phyloP scores from a whole-genome alignment of 2,888 invertebrate species.

The Actias luna region DNA sequence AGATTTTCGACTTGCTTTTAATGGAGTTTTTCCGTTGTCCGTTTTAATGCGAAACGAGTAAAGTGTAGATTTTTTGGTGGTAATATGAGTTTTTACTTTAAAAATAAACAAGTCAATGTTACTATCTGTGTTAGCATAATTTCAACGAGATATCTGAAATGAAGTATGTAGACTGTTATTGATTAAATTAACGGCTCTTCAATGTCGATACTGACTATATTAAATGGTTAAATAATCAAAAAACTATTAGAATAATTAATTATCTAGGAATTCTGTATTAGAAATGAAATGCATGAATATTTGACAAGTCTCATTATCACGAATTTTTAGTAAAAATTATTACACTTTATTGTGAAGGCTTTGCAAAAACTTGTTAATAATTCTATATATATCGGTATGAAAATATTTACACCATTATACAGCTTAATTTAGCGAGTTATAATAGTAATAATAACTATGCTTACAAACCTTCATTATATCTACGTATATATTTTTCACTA shows the following conservation, averaged over 20 bases:
- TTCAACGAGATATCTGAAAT: constrained; percentile 40
- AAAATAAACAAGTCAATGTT: constrained; percentile 35
- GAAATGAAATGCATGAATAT: too few species aligned
- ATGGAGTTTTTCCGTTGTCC: constrained; percentile 53
- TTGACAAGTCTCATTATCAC: not conserved
- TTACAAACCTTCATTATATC: not conserved
- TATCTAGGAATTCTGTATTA: not conserved
- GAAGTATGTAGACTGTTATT: constrained; percentile 25
- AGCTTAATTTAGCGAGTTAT: not conserved
- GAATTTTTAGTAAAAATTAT: not conserved
- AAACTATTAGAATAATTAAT: constrained; percentile 17
- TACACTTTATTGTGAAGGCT: not conserved
- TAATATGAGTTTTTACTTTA: constrained; percentile 22
- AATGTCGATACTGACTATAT: constrained; percentile 35
- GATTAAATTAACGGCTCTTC: constrained; percentile 25
- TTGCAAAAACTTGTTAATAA: not conserved
- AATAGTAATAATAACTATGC: not conserved
- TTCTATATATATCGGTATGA: not conserved
- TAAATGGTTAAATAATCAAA: constrained; percentile 31
- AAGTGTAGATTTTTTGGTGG: constrained; percentile 36
- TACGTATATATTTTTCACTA: too few species aligned
- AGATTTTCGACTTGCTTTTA: constrained; percentile 60
- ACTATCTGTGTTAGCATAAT: constrained; percentile 37
- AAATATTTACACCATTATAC: not conserved
- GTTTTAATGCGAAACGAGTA: constrained; percentile 49